phyloP scores from a whole-genome alignment of 2,888 invertebrate species.

The Caenorhabditis zanzibari region DNA sequence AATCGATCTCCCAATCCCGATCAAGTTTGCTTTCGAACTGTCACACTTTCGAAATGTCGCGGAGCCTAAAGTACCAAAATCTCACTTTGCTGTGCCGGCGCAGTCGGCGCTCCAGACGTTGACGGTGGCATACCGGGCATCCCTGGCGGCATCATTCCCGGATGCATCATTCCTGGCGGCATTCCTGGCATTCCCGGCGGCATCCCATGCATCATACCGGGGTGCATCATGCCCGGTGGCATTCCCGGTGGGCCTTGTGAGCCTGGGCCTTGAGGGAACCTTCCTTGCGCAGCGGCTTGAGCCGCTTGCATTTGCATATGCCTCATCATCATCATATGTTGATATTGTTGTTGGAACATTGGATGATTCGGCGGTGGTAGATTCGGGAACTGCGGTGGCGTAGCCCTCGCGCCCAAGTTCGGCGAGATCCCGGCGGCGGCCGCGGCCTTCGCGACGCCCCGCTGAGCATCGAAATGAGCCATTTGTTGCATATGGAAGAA shows the following conservation, averaged over 20 bases:
- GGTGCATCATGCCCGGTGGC: constrained; percentile 30
- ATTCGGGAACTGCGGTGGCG: neutral
- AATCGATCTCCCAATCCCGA: too few relatives aligned
- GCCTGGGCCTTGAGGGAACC: neutral
- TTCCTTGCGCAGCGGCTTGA: neutral
- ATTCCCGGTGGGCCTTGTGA: constrained; percentile 10
- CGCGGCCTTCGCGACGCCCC: neutral
- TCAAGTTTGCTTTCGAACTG: too few relatives aligned
- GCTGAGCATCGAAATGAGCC: constrained; percentile 24
- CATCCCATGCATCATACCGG: constrained; percentile 12
- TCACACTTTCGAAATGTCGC: too few relatives aligned
- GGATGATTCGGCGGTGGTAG: constrained; percentile 38
- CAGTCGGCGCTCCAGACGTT: neutral
- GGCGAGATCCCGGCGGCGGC: constrained; percentile 41
- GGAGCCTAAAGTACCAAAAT: constrained; percentile 13
- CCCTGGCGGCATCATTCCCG: constrained; percentile 25
- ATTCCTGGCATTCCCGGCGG: constrained; percentile 30
- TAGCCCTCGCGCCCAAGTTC: constrained; percentile 18
- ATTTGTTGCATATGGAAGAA: constrained; percentile 31
- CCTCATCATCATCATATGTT: constrained; percentile 47
- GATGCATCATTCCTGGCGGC: constrained; percentile 16
- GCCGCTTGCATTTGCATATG: constrained; percentile 15
- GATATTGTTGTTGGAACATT: constrained; percentile 22
- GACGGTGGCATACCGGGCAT: constrained; percentile 37
- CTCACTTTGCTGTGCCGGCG: constrained; percentile 42